Conservation (phyloP, 2,888 invertebrate species). For the Pollenia griseotomentosa region DNA sequence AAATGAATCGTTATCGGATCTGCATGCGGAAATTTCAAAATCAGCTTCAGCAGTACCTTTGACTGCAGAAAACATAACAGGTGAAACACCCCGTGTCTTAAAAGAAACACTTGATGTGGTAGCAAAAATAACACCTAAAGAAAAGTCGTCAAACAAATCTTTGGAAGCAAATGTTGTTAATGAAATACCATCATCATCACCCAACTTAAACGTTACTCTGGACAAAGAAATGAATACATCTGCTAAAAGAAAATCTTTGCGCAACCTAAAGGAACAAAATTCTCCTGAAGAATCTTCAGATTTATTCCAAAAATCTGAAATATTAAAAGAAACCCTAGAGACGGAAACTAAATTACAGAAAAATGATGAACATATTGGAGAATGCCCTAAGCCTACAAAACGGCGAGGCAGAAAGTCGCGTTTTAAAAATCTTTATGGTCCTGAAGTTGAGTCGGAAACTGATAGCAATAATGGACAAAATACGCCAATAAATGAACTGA, state of each 20-base stretch:
- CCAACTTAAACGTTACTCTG: not conserved
- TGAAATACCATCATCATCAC: not conserved
- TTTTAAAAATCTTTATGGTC: constrained; percentile 62
- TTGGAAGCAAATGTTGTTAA: no score
- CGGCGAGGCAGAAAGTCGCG: constrained; percentile 44
- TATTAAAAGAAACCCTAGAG: not conserved
- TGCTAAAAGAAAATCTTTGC: not conserved
- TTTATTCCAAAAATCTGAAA: not conserved
- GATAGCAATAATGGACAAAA: constrained; percentile 49
- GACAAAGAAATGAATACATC: not conserved
- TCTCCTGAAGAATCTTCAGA: not conserved
- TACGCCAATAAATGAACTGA: constrained; percentile 32
- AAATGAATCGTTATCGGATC: not conserved
- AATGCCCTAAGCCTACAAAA: constrained; percentile 18
- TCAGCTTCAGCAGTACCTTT: no score
- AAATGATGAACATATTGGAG: not conserved
- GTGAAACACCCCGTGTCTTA: no score
- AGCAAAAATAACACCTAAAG: no score
- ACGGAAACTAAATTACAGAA: not conserved
- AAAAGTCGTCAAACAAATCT: no score
- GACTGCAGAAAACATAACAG: no score
- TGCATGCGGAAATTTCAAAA: not conserved
- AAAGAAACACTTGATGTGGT: no score
- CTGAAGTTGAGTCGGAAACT: constrained; percentile 53
- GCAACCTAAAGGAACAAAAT: constrained; percentile 37